Percentiles rank a stretch among this genome's conserved stretches.
Conservation (phyloP, 2,113 vertebrate genomes). For the Ceuthmochares aereus region DNA sequence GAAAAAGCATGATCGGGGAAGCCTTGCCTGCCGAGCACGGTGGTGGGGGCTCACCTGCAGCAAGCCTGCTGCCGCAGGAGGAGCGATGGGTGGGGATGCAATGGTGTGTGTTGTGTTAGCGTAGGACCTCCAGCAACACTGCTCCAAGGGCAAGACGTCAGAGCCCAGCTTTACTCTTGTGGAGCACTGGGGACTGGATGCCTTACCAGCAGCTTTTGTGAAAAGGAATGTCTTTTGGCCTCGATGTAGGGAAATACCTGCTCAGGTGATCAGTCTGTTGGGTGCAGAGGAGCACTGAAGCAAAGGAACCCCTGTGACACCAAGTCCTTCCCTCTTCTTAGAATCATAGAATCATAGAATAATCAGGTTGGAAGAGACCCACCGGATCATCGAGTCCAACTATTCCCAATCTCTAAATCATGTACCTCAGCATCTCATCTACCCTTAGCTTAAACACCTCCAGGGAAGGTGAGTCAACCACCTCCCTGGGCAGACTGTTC, state of each 20-base stretch:
- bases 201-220: not conserved
- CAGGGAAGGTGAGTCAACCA: no score
- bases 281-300: not conserved
- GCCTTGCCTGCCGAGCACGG: not conserved
- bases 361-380: no score
- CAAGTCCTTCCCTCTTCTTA: not conserved
- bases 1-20: not conserved
- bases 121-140: not conserved
- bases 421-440: no score
- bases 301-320: not conserved
- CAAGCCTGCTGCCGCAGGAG: not conserved
- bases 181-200: not conserved
- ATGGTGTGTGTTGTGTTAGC: fast-evolving
- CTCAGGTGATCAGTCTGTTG: fast-evolving
- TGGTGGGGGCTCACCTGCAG: not conserved
- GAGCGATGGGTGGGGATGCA: fast-evolving
- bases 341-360: no score
- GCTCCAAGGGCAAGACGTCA: not conserved
- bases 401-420: no score
- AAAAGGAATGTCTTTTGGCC: not conserved
- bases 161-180: not conserved
- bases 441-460: no score
- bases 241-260: fast-evolving
- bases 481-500: no score
- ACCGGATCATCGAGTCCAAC: no score